Conservation (phyloP, 2,888 invertebrate genomes). For the Harpalus rubripes region DNA sequence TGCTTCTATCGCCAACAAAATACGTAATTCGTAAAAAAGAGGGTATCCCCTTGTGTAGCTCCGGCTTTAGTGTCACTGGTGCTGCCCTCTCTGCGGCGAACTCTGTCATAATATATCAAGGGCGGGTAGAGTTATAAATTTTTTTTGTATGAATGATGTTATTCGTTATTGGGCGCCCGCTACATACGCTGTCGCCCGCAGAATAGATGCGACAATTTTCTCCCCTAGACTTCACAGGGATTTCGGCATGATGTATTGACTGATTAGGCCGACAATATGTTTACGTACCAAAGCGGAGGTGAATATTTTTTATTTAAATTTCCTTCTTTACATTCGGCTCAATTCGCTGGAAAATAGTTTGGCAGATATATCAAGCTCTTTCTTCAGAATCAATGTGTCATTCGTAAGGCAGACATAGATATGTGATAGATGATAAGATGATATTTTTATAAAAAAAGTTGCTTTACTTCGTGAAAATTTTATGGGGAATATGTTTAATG, state of each 20-base stretch:
- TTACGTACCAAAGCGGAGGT: slow-evolving; percentile 3
- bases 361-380: background rate
- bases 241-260: slow-evolving; percentile 41
- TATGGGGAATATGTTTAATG: too few species aligned
- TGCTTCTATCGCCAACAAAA: background rate
- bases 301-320: slow-evolving; percentile 45
- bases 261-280: slow-evolving; percentile 43
- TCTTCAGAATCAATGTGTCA: background rate
- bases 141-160: slow-evolving; percentile 58
- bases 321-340: background rate
- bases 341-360: slow-evolving; percentile 1
- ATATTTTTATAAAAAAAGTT: background rate
- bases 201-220: slow-evolving; percentile 47
- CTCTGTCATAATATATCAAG: slow-evolving; percentile 64
- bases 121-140: slow-evolving; percentile 32
- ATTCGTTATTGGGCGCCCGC: slow-evolving; percentile 57
- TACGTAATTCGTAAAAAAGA: background rate
- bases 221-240: slow-evolving; percentile 28
- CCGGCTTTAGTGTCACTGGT: background rate
- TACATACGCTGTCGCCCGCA: slow-evolving; percentile 42
- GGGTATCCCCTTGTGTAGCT: background rate
- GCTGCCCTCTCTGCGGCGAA: slow-evolving; percentile 7
- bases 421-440: background rate
- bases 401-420: background rate
- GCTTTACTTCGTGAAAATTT: too few species aligned